Evolutionary conservation across 1,140 invertebrate genomes (phyloP), one percentile per base, ranked within the genome.

Genomic region (Musca domestica): DNA sequence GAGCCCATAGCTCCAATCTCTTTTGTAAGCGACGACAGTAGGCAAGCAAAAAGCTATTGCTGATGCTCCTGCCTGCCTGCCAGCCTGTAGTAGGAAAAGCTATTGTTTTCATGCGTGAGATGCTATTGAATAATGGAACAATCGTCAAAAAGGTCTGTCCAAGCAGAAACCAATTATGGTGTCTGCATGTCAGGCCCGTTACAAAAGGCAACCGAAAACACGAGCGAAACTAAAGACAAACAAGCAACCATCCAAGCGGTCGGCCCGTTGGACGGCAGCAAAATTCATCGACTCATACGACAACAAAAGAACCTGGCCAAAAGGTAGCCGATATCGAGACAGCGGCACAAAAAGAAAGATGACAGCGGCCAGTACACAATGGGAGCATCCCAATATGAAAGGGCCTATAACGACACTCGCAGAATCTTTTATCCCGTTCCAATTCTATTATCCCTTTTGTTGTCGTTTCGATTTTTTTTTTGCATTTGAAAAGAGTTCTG

Each of bases 161-260:
- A 61, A 34, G 17, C 17, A 41, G 34, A 61, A 61, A 61, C 56
- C 56, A 61, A 61, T 61, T 61, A 61, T 61, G 56, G 56, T 61
- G 56, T 41, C 27, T 61, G 27, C 34, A 19, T 61, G 27, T 41
- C 56, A 34, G 12, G 7, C 56, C 27, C 34, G 56, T 41, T 61
- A 61, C 12, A 61, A 34, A 56, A 58, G 14, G 7, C 30, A 58
- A n/a, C 12, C 22, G 22, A 22, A 54, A 54, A 54, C 6, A 54
- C 20, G 12, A 41, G 34, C 51, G 23, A 56, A 56, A 56, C 19
- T 6, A 56, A 56, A 27, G 15, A 15, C 52, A 27, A 14, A 56
- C n/a, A 27, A 5, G 10, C 14, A 27, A 22, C 2, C 25, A 27
- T 9, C 2, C 5, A 41, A 41, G 12, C n/a, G n/a, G n/a, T n/a